Evolutionary conservation across 2,113 vertebrate genomes (phyloP).

Genomic region (Heterochromis multidens): DNA sequence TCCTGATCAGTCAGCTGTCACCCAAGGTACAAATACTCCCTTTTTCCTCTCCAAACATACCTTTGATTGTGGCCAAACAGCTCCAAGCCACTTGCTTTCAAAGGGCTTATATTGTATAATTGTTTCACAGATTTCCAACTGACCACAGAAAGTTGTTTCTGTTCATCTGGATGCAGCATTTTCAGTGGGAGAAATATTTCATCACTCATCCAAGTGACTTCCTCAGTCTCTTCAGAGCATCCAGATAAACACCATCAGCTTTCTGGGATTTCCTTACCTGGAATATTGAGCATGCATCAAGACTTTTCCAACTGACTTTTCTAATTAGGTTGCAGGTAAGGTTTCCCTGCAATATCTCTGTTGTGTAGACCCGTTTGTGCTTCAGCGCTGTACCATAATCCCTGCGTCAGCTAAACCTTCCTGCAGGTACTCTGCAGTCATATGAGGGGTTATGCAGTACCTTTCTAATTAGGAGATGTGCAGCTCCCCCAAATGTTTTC

Average conservation of each 20-base stretch:
- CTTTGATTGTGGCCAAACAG: not conserved
- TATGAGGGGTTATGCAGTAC: not conserved
- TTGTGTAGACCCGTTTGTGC: not conserved
- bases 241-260: not conserved
- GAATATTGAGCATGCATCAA: not conserved
- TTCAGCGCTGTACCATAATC: not conserved
- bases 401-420: not conserved
- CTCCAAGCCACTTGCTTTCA: not conserved
- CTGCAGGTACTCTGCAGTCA: not conserved
- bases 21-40: not conserved
- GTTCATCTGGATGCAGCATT: not conserved
- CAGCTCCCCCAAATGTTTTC: not conserved
- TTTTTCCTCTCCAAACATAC: not conserved
- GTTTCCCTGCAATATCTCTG: not conserved
- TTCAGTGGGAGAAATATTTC: not conserved
- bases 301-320: not conserved
- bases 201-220: too few relatives aligned
- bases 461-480: not conserved
- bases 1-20: not conserved
- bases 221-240: too few relatives aligned
- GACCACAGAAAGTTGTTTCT: not conserved
- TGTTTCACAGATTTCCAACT: not conserved
- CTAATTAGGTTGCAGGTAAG: not conserved
- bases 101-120: not conserved
- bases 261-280: not conserved